phyloP scores from a whole-genome alignment of 2,797 vertebrate genomes.

The Ispidina picta region DNA sequence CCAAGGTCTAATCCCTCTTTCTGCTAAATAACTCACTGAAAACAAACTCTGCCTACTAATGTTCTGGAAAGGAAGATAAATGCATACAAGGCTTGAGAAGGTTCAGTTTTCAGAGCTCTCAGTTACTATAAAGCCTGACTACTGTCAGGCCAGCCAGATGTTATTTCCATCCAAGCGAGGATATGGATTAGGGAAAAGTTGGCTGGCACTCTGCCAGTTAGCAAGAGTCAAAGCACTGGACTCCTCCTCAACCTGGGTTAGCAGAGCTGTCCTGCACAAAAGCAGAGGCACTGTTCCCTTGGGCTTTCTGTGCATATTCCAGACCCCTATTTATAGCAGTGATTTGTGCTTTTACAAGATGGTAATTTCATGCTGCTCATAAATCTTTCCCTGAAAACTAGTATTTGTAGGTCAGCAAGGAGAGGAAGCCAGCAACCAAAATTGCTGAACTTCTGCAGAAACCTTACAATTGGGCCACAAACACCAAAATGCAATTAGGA shows the following conservation, averaged over 20 bases:
- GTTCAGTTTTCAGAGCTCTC: background rate
- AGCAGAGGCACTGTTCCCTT: background rate
- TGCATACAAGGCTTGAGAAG: background rate
- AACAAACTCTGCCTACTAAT: constrained; percentile 39
- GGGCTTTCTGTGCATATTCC: background rate
- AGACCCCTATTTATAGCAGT: constrained; percentile 47
- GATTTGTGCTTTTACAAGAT: background rate
- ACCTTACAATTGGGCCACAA: background rate
- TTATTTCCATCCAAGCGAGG: constrained; percentile 27
- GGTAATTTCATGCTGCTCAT: constrained; percentile 30
- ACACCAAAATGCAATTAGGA: background rate
- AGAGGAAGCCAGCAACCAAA: constrained; percentile 46
- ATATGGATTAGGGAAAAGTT: background rate
- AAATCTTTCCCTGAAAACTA: constrained; percentile 15
- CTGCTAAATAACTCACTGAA: constrained; percentile 49
- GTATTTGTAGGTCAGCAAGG: constrained; percentile 32
- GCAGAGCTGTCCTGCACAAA: background rate
- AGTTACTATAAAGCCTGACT: background rate
- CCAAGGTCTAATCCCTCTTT: constrained; percentile 26
- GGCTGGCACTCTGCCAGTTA: background rate
- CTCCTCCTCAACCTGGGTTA: background rate
- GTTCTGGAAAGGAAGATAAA: background rate
- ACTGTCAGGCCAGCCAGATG: background rate
- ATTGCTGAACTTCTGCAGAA: constrained; percentile 7
- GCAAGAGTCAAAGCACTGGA: background rate